phyloP scores from a whole-genome alignment of 2,113 vertebrate species.

The Oncorhynchus mykiss region DNA sequence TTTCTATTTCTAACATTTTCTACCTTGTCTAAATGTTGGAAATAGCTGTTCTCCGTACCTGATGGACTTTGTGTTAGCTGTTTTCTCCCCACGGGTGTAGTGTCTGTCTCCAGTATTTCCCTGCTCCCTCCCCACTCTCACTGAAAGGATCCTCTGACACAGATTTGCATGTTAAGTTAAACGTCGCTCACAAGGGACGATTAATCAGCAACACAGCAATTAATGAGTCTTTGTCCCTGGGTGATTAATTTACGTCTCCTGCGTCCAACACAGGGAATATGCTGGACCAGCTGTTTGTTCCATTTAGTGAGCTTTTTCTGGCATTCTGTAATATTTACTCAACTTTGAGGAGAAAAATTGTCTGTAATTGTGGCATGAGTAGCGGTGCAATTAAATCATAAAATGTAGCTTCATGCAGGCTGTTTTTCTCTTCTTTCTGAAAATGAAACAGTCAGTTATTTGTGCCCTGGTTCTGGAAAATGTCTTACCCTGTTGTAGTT shows the following conservation, averaged over 20 bases:
- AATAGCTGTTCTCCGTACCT: slow-evolving; percentile 40
- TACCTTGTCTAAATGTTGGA: slow-evolving; percentile 49
- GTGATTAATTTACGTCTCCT: slow-evolving; percentile 66
- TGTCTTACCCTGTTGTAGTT: neutral
- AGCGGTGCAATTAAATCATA: neutral
- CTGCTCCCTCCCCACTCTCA: slow-evolving; percentile 38
- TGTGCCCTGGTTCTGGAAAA: neutral
- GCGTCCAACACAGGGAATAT: slow-evolving; percentile 52
- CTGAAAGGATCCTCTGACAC: slow-evolving; percentile 60
- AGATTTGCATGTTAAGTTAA: slow-evolving; percentile 69
- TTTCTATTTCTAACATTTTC: slow-evolving; percentile 35
- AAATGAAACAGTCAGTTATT: neutral
- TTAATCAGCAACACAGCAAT: slow-evolving; percentile 67
- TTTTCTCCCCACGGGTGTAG: slow-evolving; percentile 58
- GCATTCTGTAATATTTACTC: slow-evolving; percentile 17
- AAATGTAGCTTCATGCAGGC: neutral
- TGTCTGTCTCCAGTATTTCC: slow-evolving; percentile 58
- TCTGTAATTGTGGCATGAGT: slow-evolving; percentile 5
- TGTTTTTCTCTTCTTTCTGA: neutral
- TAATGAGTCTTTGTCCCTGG: slow-evolving; percentile 61
- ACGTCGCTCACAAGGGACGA: slow-evolving; percentile 57
- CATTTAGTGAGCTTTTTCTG: slow-evolving; percentile 21
- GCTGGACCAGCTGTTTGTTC: slow-evolving; percentile 64
- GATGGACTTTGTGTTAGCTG: slow-evolving; percentile 38
- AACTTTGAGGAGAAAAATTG: slow-evolving; percentile 1